Evolutionary conservation across 2,113 vertebrate genomes (phyloP), one percentile per base, ranked within the genome.

Genomic region (Ictidomys tridecemlineatus): DNA sequence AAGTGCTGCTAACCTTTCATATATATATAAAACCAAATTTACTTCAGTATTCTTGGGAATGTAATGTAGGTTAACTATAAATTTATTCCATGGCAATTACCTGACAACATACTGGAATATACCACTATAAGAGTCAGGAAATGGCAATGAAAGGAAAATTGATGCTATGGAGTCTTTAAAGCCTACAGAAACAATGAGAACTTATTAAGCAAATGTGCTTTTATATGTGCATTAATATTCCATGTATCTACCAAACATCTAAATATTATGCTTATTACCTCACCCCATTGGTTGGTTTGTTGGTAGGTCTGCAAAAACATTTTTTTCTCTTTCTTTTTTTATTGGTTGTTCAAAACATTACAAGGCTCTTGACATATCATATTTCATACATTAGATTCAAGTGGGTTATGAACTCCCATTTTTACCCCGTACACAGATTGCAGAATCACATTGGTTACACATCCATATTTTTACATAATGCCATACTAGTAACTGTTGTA

Each of bases 1-100:
- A 89, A 24, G 30, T 96, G 16, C 89, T 78, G 24, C 20, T 86
- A 87, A 77, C 4, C 18, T 89, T 80, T 42, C 92, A 94, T 69
- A 63, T 61, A 84, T 63, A 63, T 26, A 58, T 4, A 77, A 13
- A 51, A 79, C 1, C 82, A 95, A 89, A 86, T 79, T 77, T 91
- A 85, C 56, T 67, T 56, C 63, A 92, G 80, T 16, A 74, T 65
- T 95, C 84, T 0, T 48, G 30, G 16, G 17, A 86, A 80, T 92
- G 5, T 56, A 72, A 73, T 79, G 10, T 58, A n/a, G 7, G 61
- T 95, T 93, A 65, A 76, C 8, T 84, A 72, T 51, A 86, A 84
- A 70, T 73, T 93, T 1, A 89, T 72, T 93, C 84, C 12, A 77
- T 63, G 32, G n/a, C n/a, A 56, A 65, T 93, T 61, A 90, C 24